Evolutionary conservation across 2,113 vertebrate genomes (phyloP).

Genomic region (Glaucomys volans): DNA sequence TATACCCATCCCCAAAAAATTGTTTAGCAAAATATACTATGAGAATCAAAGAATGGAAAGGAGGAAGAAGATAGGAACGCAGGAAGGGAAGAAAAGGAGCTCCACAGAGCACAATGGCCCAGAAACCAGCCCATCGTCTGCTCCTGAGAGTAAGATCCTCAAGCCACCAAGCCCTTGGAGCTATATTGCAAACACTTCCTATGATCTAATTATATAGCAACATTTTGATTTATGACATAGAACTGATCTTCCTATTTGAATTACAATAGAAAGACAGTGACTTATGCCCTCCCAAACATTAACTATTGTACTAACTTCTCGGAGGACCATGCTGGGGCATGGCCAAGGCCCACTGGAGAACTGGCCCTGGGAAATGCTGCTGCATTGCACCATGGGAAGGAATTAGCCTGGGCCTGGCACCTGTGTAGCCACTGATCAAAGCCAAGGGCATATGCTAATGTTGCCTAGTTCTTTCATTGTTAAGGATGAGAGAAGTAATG

Average conservation of each 20-base stretch:
- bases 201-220: neutral
- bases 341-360: accelerated
- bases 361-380: neutral
- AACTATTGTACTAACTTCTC: neutral
- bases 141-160: neutral
- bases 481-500: neutral
- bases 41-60: neutral
- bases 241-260: neutral
- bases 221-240: neutral
- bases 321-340: neutral
- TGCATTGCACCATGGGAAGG: neutral
- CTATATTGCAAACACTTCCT: neutral
- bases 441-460: neutral
- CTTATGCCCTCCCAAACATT: neutral
- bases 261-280: neutral
- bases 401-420: neutral
- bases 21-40: neutral
- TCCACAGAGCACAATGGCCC: accelerated
- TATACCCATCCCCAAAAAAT: neutral
- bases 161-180: neutral
- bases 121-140: neutral
- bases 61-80: neutral
- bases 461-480: neutral
- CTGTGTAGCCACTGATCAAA: neutral
- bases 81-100: neutral